phyloP scores from a whole-genome alignment of 1,140 invertebrate genomes.

The Meloidogyne exigua region DNA sequence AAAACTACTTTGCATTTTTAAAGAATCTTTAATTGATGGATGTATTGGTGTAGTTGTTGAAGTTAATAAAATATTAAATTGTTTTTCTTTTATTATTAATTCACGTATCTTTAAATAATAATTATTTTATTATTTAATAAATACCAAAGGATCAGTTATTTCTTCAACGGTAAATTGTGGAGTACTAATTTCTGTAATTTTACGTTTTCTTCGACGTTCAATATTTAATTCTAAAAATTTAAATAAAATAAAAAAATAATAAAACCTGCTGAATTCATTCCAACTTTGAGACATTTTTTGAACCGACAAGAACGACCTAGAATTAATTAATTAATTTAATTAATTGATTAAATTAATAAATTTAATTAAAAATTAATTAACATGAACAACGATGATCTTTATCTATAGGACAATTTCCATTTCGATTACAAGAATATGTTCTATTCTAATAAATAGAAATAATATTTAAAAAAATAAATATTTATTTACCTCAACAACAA shows the following conservation, averaged over 20 bases:
- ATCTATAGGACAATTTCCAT: constrained; percentile 60
- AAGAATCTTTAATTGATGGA: constrained; percentile 46
- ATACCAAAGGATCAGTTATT: constrained; percentile 40
- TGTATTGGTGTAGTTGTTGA: constrained; percentile 53
- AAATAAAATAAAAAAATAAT: background rate
- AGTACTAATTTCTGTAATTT: constrained; percentile 29
- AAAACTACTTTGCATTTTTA: constrained; percentile 27
- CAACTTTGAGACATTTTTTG: constrained; percentile 58
- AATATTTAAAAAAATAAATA: constrained; percentile 7
- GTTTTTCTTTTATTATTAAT: constrained; percentile 49
- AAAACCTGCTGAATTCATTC: constrained; percentile 57
- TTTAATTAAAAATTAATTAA: constrained; percentile 39
- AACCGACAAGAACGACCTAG: constrained; percentile 47
- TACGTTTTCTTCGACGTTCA: constrained; percentile 56
- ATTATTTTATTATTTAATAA: background rate
- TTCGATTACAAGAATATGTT: constrained; percentile 60
- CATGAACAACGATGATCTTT: constrained; percentile 55
- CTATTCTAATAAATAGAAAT: constrained; percentile 51
- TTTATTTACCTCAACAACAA: constrained; percentile 49
- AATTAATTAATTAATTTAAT: background rate
- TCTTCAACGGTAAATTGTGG: constrained; percentile 20
- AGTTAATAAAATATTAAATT: constrained; percentile 52
- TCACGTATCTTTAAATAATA: constrained; percentile 20
- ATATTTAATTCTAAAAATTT: constrained; percentile 55
- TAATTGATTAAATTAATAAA: background rate